Conservation (phyloP, 2,113 vertebrate genomes). For the Protobothrops mucrosquamatus region DNA sequence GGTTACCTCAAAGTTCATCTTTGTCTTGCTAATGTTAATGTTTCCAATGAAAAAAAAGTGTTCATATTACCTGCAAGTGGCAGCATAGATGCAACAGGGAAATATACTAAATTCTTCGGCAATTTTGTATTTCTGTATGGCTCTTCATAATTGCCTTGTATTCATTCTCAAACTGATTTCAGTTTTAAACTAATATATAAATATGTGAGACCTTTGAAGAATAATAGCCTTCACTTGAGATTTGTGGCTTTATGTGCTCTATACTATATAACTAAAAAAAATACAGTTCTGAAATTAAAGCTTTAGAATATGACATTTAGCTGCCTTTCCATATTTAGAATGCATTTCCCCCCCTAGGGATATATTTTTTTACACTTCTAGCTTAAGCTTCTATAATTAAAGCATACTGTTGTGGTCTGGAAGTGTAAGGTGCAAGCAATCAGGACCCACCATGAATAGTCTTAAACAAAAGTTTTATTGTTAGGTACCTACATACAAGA, state of each 20-base stretch:
- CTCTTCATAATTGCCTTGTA: not conserved
- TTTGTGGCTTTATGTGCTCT: not conserved
- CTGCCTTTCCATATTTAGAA: not conserved
- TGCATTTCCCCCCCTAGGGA: no score
- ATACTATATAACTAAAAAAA: not conserved
- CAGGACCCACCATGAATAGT: no score
- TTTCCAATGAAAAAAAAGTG: not conserved
- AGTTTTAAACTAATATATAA: not conserved
- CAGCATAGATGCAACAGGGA: not conserved
- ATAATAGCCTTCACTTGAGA: not conserved
- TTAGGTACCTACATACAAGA: no score
- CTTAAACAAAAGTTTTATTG: no score
- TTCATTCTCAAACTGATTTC: not conserved
- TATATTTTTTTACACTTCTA: not conserved
- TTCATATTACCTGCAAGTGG: not conserved
- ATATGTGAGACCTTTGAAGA: not conserved
- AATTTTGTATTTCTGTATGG: not conserved
- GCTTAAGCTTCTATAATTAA: not conserved
- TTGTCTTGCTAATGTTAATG: not conserved
- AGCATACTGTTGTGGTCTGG: not conserved
- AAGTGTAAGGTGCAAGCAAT: no score
- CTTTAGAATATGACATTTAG: slow-evolving; percentile 2
- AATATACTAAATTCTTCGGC: not conserved
- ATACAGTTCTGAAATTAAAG: not conserved
- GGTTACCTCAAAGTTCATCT: not conserved